Base-by-base conservation (phyloP, 2,888 invertebrate genomes). In the Coenonympha arcania region DNA sequence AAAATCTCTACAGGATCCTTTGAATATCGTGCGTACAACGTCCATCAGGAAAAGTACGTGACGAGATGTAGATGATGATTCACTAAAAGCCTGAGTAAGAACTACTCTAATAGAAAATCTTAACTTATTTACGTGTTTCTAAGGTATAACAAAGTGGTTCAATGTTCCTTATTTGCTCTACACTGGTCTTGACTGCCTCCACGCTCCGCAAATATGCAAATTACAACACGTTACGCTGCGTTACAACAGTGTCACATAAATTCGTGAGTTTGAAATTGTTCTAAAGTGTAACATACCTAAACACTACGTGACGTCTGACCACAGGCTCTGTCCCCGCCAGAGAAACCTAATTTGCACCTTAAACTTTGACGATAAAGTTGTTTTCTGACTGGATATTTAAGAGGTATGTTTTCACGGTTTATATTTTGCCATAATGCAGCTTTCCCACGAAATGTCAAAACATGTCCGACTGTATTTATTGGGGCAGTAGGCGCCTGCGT, bases 371-470 rank as follows among this genome's bases (percentile, higher is more conserved):
- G 0, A n/a, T 44, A 52, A 31, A 19, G 41, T 36, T 31, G 9
- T 6, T n/a, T 46, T 49, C 49, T 3, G 22, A 11, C n/a, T 47
- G 15, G 4, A 6, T 13, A 1, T 20, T n/a, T 22, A 8, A n/a
- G 6, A 20, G 33, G 24, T 41, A 50, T 44, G 28, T 42, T 43
- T 44, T 34, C 33, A 47, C 41, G 11, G 48, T 45, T 44, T 47
- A 52, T 55, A 52, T 40, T 52, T n/a, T 34, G 36, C 34, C 43
- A 49, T 55, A 50, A 40, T 40, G 33, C 41, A 45, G 42, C 52
- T 63, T 80, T 80, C 80, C 76, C 79, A 81, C 78, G 79, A 65
- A 70, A 69, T 75, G 77, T 76, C 81, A 79, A 75, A 78, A 76
- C 71, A 61, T 64, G 64, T 69, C 66, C 48, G 65, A 68, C 65